phyloP scores from a whole-genome alignment of 2,797 vertebrate species.

The Platyrinchus mystaceus region DNA sequence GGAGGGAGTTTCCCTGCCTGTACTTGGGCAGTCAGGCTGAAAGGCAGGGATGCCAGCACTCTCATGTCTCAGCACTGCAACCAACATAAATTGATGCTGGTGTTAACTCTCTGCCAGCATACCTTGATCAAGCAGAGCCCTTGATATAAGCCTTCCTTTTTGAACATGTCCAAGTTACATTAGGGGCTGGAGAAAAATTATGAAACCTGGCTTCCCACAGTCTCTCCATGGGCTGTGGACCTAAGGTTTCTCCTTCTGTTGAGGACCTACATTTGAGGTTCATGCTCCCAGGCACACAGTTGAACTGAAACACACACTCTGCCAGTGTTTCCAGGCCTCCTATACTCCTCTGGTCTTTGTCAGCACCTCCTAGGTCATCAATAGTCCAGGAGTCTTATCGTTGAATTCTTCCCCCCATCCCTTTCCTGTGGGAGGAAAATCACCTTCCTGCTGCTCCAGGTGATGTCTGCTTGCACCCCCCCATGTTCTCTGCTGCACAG shows the following conservation, averaged over 20 bases:
- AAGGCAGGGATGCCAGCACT: not conserved
- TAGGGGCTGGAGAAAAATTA: not conserved
- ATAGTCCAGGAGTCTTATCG: not conserved
- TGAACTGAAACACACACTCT: not conserved
- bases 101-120: not conserved
- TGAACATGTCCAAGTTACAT: not conserved
- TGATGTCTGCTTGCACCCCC: not conserved
- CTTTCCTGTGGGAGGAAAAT: not conserved
- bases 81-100: not conserved
- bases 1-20: not conserved
- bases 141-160: not conserved
- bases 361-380: not conserved
- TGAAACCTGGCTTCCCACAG: not conserved
- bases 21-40: not conserved
- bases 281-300: not conserved
- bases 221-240: not conserved
- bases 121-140: not conserved
- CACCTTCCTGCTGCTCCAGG: not conserved
- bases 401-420: not conserved
- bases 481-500: not conserved
- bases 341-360: not conserved
- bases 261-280: not conserved
- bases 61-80: not conserved
- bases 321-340: not conserved
- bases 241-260: not conserved